Conservation (phyloP, 2,113 vertebrate genomes). For the Hemibagrus wyckioides region DNA sequence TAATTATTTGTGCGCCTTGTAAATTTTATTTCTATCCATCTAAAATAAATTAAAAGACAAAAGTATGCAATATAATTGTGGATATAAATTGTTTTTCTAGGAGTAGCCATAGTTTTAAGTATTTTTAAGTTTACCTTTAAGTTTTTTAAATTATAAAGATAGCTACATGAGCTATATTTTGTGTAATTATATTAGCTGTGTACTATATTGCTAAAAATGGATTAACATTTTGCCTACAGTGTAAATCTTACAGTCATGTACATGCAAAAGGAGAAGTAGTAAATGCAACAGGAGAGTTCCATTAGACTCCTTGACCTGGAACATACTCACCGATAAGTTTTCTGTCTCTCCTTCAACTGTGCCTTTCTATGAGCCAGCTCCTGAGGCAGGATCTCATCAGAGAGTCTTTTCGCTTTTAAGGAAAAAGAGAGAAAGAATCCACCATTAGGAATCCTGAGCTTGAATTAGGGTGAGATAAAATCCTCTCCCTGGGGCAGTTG, state of each 20-base stretch:
- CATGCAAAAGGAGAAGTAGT: no score
- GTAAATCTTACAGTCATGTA: neutral
- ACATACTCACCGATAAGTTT: slow-evolving; percentile 69
- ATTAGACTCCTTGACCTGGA: neutral
- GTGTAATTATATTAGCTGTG: no score
- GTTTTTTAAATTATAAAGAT: neutral
- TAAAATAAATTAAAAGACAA: no score
- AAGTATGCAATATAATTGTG: no score
- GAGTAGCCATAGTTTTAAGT: no score
- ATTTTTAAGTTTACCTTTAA: no score
- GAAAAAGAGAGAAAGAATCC: neutral
- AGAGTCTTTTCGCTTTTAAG: slow-evolving; percentile 67
- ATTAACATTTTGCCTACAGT: neutral
- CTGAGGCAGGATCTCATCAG: slow-evolving; percentile 56
- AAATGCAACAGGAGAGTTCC: neutral
- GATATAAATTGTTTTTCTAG: no score
- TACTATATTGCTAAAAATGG: neutral
- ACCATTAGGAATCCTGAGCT: neutral
- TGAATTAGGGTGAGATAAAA: neutral
- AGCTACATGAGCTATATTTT: neutral
- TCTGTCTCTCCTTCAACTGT: slow-evolving; percentile 75
- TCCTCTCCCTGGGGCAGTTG: neutral
- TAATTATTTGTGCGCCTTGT: no score
- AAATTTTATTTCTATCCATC: no score
- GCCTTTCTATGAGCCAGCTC: slow-evolving; percentile 71